Evolutionary conservation across 2,113 vertebrate genomes (phyloP), one percentile per base, ranked within the genome.

Genomic region (Collichthys lucidus): DNA sequence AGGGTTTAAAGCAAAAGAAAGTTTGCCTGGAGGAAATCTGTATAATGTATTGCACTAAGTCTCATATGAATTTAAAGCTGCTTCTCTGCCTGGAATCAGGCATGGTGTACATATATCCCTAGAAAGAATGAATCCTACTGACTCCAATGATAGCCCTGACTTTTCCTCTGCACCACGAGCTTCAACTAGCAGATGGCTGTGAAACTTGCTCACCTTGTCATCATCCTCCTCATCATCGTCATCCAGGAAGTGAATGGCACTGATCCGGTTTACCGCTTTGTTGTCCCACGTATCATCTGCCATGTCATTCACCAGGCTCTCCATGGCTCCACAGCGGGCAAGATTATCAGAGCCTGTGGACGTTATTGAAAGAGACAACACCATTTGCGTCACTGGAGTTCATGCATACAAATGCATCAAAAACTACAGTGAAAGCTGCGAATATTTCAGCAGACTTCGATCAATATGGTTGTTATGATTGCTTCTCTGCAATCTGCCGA

Each of bases 211-310:
- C 94, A 98, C 98, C 97, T 95, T 96, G 74, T 97, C 96, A 1
- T 95, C 96, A 10, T 98, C 97, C 16, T 99, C 98, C 14, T 98
- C 97, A 0, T 98, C 97, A 52, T 97, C 96, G 1, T 98, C 98
- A 62, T 99, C 97, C 72, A 97, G 78, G 91, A 99, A 99, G 64
- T 97, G 97, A 92, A 99, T 99, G 84, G 97, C 96, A 73, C 98
- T 99, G 94, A 96, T 96, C 92, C 98, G 94, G 86, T 98, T 96
- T 55, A 94, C 83, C 3, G 96, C 94, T 44, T 91, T 93, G 86
- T 95, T 94, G 26, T 96, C 96, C 98, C 98, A 99, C 0, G 96
- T 94, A 87, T 98, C 98, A 1, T 99, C 97, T 2, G 94, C 94
- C 92, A 96, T 91, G 17, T 96, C 96, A 9, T 94, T 96, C 70